These are phyloP conservation scores for Micrastur ruficollis DNA, from an alignment of 2,797 vertebrate genomes.

Conservation along the genomic window DNA sequence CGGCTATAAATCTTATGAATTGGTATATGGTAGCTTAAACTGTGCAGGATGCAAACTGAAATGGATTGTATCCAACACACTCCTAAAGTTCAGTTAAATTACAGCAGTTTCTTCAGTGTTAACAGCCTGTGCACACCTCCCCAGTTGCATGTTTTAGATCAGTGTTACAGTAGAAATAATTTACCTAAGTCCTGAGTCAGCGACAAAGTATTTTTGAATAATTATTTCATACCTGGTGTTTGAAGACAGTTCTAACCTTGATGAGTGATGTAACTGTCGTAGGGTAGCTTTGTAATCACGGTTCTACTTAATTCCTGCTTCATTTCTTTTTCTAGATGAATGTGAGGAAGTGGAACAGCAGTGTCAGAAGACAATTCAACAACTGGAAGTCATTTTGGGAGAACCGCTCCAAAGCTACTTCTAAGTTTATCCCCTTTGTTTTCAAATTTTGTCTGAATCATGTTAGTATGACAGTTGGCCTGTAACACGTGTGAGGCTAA, in stretches of 20 bases:
- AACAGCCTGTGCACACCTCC: background rate
- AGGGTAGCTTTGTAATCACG: background rate
- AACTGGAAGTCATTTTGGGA: constrained; percentile 88
- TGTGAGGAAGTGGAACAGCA: constrained; percentile 94
- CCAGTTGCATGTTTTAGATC: background rate
- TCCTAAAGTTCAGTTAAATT: background rate
- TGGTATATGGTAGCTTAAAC: background rate
- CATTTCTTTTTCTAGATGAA: constrained; percentile 80
- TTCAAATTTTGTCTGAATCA: background rate
- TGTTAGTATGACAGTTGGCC: background rate
- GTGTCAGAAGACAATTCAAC: constrained; percentile 90
- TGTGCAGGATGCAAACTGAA: background rate
- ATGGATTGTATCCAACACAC: background rate
- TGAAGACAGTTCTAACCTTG: background rate
- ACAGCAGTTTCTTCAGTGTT: accelerated
- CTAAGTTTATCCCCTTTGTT: constrained; percentile 55
- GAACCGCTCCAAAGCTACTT: constrained; percentile 94
- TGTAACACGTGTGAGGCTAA: too few relatives aligned
- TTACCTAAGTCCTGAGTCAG: background rate
- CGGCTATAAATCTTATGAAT: background rate
- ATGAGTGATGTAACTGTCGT: background rate
- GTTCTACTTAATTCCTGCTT: background rate
- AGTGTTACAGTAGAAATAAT: background rate
- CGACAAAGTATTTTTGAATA: background rate
- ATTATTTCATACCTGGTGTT: background rate